Percentiles rank a stretch among this genome's conserved stretches.
These are phyloP conservation scores for Dendropsophus ebraccatus DNA, from an alignment of 2,113 vertebrate species.

Conservation along the genomic window DNA sequence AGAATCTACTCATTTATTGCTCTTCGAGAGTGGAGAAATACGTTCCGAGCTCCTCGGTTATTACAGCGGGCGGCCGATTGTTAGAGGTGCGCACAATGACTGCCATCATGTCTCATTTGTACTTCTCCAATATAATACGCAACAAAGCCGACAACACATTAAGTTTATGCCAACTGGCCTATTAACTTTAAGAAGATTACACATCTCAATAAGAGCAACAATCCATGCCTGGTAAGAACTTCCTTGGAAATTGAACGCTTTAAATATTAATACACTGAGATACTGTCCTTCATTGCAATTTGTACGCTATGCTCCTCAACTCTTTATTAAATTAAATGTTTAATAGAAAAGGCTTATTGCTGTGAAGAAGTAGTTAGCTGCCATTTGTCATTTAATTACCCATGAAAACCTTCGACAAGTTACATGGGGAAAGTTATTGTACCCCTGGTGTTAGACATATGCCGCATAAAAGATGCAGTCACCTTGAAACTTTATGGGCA, in stretches of 20 bases:
- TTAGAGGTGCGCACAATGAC: slow-evolving; percentile 16
- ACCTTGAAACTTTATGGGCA: slow-evolving; percentile 75
- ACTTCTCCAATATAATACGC: slow-evolving; percentile 28
- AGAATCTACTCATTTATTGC: neutral
- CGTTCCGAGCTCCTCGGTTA: neutral
- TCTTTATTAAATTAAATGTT: slow-evolving; percentile 72
- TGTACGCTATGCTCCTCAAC: slow-evolving; percentile 62
- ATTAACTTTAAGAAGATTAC: slow-evolving; percentile 57
- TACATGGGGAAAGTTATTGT: slow-evolving; percentile 69
- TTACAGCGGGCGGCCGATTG: neutral
- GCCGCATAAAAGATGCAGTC: slow-evolving; percentile 75
- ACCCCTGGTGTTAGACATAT: slow-evolving; percentile 75
- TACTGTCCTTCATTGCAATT: slow-evolving; percentile 66
- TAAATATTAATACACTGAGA: slow-evolving; percentile 57
- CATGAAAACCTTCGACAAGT: slow-evolving; percentile 73
- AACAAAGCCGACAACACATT: slow-evolving; percentile 52
- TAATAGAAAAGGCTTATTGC: slow-evolving; percentile 75
- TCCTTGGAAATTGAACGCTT: neutral
- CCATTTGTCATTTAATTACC: slow-evolving; percentile 79
- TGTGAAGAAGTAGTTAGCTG: slow-evolving; percentile 66
- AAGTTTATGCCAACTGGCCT: slow-evolving; percentile 48
- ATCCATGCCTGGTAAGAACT: slow-evolving; percentile 51
- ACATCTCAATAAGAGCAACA: slow-evolving; percentile 52
- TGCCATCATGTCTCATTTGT: slow-evolving; percentile 43
- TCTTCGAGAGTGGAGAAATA: neutral